Evolutionary conservation across 1,140 invertebrate genomes (phyloP).

Genomic region (Oscheius sp.): DNA sequence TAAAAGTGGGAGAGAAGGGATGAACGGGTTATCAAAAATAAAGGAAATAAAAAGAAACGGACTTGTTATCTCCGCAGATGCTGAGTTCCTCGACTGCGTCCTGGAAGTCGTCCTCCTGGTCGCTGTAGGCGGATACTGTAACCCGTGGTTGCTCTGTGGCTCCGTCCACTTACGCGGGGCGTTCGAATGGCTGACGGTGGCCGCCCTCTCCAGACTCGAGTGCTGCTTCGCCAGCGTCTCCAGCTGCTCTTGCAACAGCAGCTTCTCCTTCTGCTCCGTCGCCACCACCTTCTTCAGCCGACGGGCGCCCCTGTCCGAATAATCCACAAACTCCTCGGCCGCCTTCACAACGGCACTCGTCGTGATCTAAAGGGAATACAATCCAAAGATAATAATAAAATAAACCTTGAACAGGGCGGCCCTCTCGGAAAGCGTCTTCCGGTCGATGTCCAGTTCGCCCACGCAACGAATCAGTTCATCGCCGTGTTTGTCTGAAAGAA

Average conservation of each 20-base stretch:
- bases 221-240: constrained; percentile 94
- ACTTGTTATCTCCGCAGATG: too few species aligned
- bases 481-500: constrained; percentile 31
- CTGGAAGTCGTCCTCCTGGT: constrained; percentile 43
- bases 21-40: too few species aligned
- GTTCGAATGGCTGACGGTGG: constrained; percentile 49
- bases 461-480: constrained; percentile 29
- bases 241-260: constrained; percentile 76
- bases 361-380: constrained; percentile 22
- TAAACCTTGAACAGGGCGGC: constrained; percentile 19
- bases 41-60: too few species aligned
- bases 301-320: constrained; percentile 70
- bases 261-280: constrained; percentile 24
- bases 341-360: constrained; percentile 67
- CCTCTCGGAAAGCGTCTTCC: constrained; percentile 20
- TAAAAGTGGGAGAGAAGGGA: too few species aligned
- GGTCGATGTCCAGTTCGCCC: constrained; percentile 17
- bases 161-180: constrained; percentile 5
- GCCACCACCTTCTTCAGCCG: constrained; percentile 69
- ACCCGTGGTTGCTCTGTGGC: too few species aligned
- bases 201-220: constrained; percentile 82
- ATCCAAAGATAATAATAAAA: not conserved
- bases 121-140: constrained; percentile 21
- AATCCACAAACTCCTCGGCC: constrained; percentile 77
- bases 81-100: constrained; percentile 36